Evolutionary conservation across 2,113 vertebrate genomes (phyloP).

Genomic region (Festucalex cinctus): DNA sequence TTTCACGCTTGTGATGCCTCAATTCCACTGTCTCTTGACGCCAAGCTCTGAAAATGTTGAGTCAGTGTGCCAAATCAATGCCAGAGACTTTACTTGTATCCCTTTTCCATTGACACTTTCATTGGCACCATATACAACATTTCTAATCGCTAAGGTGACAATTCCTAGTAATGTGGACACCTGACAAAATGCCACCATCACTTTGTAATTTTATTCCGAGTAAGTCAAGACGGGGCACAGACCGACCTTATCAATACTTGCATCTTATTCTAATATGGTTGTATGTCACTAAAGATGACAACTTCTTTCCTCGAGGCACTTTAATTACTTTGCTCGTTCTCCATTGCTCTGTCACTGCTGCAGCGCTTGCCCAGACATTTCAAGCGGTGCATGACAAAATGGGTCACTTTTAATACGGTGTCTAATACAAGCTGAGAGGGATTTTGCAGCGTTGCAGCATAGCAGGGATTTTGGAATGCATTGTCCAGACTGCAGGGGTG

Average conservation of each 20-base stretch:
- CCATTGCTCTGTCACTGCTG: slow-evolving; percentile 11
- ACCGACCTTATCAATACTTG: slow-evolving; percentile 25
- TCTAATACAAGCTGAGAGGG: slow-evolving; percentile 45
- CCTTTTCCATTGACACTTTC: background rate
- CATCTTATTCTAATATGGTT: slow-evolving; percentile 25
- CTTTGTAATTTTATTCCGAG: slow-evolving; percentile 15
- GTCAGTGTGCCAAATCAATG: background rate
- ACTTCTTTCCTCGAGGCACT: slow-evolving; percentile 22
- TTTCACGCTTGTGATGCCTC: background rate
- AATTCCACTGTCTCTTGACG: background rate
- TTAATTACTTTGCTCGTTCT: slow-evolving; percentile 31
- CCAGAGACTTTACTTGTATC: background rate
- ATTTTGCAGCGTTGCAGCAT: slow-evolving; percentile 45
- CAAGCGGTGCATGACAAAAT: slow-evolving; percentile 45
- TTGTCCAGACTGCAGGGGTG: slow-evolving; percentile 20
- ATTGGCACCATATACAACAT: too few relatives aligned
- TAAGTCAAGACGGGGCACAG: slow-evolving; percentile 35
- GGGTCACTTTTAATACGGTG: slow-evolving; percentile 61
- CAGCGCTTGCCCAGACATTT: slow-evolving; percentile 18
- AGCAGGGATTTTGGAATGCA: slow-evolving; percentile 36
- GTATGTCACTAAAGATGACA: too few relatives aligned
- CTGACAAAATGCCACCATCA: slow-evolving; percentile 10
- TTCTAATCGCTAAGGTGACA: too few relatives aligned
- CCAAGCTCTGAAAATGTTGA: background rate
- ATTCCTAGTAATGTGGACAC: slow-evolving; percentile 14